Conservation (phyloP, 2,797 vertebrate species). For the Erpetoichthys calabaricus region DNA sequence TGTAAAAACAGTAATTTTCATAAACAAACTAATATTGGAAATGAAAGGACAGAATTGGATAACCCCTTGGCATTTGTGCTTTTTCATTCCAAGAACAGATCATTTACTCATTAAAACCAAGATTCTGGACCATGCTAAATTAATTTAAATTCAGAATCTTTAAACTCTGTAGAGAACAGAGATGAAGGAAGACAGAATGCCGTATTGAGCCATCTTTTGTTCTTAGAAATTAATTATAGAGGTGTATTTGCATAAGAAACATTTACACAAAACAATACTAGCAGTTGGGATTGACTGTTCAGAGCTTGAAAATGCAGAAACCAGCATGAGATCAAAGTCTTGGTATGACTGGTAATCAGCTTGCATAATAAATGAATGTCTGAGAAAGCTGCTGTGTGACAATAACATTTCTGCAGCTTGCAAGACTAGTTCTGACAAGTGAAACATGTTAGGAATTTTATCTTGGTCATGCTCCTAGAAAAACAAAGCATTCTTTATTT, state of each 20-base stretch:
- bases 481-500: too few relatives aligned
- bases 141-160: constrained; percentile 27
- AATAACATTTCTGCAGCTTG: not conserved
- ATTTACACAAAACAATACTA: not conserved
- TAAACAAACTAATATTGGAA: not conserved
- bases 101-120: constrained; percentile 29
- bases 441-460: not conserved
- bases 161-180: constrained; percentile 16
- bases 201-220: constrained; percentile 18
- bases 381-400: constrained; percentile 6
- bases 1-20: not conserved
- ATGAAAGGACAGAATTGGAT: not conserved
- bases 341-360: constrained; percentile 11
- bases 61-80: constrained; percentile 7
- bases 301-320: constrained; percentile 2
- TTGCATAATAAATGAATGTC: constrained; percentile 14
- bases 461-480: too few relatives aligned
- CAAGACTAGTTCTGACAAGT: not conserved
- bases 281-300: not conserved
- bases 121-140: constrained; percentile 26
- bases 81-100: constrained; percentile 9
- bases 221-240: constrained; percentile 21
- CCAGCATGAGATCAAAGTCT: constrained; percentile 13
- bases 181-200: constrained; percentile 12
- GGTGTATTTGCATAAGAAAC: constrained; percentile 19